Evolutionary conservation across 2,113 vertebrate genomes (phyloP).

Genomic region (Paradoxurus hermaphroditus): DNA sequence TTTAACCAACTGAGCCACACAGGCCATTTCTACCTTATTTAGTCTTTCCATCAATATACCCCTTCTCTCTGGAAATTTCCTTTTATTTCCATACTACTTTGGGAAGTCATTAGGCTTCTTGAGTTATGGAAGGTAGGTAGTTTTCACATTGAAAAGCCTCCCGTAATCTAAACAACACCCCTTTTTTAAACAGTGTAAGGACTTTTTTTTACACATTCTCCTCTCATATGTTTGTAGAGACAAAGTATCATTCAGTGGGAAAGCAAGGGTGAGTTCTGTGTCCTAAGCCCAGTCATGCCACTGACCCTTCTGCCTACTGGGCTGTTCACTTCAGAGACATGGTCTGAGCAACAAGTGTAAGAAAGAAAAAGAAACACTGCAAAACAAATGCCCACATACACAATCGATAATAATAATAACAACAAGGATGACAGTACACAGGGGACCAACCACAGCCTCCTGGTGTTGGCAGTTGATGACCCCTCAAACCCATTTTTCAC

Average conservation of each 20-base stretch:
- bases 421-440: neutral
- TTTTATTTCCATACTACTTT: neutral
- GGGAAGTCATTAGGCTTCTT: neutral
- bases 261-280: neutral
- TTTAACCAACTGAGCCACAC: too few relatives aligned
- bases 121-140: neutral
- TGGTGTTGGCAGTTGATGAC: neutral
- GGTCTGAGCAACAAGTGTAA: neutral
- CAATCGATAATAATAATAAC: slow-evolving; percentile 33
- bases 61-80: neutral
- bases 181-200: neutral
- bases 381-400: neutral
- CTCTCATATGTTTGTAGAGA: neutral
- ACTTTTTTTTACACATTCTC: neutral
- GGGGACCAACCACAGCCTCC: slow-evolving; percentile 17
- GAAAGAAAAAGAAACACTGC: neutral
- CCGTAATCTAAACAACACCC: neutral
- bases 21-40: neutral
- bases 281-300: neutral
- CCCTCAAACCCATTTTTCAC: slow-evolving; percentile 51
- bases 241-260: neutral
- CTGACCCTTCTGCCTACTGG: neutral
- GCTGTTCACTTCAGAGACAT: neutral
- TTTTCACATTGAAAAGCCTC: neutral
- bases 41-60: neutral